phyloP scores from a whole-genome alignment of 2,888 invertebrate genomes.

The Chirona hameri region DNA sequence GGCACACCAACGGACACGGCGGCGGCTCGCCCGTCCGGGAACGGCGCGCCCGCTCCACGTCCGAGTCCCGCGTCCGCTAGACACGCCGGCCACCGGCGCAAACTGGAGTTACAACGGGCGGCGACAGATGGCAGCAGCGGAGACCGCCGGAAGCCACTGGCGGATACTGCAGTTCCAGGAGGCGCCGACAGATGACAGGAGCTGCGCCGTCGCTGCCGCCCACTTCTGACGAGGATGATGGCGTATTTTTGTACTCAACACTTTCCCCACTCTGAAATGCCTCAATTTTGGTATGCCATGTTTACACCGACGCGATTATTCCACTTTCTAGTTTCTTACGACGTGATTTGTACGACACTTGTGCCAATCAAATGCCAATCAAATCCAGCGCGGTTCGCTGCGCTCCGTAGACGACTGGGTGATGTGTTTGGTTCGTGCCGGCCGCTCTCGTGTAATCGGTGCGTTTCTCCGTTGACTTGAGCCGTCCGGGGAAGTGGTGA shows the following conservation, averaged over 20 bases:
- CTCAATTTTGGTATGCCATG: neutral
- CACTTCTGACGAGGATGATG: neutral
- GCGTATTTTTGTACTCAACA: slow-evolving; percentile 23
- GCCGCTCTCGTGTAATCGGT: no score
- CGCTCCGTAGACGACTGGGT: no score
- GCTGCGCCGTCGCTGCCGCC: neutral
- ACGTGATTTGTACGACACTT: slow-evolving; percentile 33
- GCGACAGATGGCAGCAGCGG: no score
- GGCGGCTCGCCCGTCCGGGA: neutral
- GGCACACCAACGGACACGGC: neutral
- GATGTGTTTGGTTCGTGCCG: no score
- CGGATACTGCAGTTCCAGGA: no score
- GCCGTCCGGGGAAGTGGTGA: no score
- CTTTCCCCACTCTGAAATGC: neutral
- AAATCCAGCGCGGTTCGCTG: no score
- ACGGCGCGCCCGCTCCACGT: slow-evolving; percentile 7
- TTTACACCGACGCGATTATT: neutral
- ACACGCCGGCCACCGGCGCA: neutral
- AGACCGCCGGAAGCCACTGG: no score
- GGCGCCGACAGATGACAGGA: neutral
- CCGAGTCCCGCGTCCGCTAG: neutral
- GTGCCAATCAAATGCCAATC: slow-evolving; percentile 33
- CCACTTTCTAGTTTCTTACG: slow-evolving; percentile 29
- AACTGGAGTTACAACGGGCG: no score
- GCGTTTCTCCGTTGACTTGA: no score